phyloP scores from a whole-genome alignment of 1,140 invertebrate species.

The Cyclina sinensis region DNA sequence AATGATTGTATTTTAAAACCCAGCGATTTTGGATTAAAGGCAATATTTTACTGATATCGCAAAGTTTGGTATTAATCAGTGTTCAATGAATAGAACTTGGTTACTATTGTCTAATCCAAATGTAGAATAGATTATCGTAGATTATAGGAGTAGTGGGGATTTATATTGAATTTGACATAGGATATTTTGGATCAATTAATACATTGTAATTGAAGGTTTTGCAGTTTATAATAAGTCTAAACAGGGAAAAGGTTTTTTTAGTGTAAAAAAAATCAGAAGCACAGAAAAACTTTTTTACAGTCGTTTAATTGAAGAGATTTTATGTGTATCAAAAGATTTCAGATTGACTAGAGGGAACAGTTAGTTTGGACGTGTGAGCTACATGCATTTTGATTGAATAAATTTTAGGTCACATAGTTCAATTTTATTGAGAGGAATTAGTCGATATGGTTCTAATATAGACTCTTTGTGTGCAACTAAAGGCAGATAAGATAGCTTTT shows the following conservation, averaged over 20 bases:
- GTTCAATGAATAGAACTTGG: constrained; percentile 44
- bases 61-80: constrained; percentile 40
- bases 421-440: background rate
- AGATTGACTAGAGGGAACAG: background rate
- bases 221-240: background rate
- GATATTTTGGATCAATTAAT: background rate
- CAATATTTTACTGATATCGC: background rate
- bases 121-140: constrained; percentile 39
- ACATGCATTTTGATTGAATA: background rate
- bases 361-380: background rate
- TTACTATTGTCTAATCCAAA: constrained; percentile 53
- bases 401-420: background rate
- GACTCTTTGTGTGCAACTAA: background rate
- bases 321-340: no score
- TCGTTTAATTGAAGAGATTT: no score
- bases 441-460: background rate
- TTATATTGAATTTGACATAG: constrained; percentile 42
- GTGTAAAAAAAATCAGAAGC: no score
- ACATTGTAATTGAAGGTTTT: constrained; percentile 27
- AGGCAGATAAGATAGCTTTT: background rate
- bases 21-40: background rate
- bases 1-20: background rate
- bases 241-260: background rate
- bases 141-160: constrained; percentile 37
- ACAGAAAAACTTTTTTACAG: no score